A percentile compares a stretch with the other conserved stretches of the same genome.
Conservation (phyloP, 1,140 invertebrate genomes). For the Trichonephila clavipes region DNA sequence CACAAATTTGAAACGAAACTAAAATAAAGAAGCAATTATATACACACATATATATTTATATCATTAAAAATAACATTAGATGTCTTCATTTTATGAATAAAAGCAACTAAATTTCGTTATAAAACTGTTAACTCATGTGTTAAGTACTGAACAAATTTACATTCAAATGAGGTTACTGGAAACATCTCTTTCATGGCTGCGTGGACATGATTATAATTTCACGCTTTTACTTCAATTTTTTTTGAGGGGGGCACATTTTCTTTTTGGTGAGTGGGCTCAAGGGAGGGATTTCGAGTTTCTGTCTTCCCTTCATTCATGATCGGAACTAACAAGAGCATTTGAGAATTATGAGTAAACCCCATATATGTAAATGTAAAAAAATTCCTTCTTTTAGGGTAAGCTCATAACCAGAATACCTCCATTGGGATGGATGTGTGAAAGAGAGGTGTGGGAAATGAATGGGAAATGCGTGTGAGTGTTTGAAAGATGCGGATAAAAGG, state of each 20-base stretch:
- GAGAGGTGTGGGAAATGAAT: conserved; percentile 9
- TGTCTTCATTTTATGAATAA: background rate
- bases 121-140: conserved; percentile 16
- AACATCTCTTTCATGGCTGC: conserved; percentile 4
- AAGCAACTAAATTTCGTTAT: background rate
- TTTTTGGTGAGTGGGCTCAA: background rate
- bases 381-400: background rate
- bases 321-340: conserved; percentile 24
- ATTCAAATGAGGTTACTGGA: background rate
- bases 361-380: conserved; percentile 39
- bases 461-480: conserved; percentile 35
- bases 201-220: conserved; percentile 18
- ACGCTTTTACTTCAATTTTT: conserved; percentile 6
- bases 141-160: conserved; percentile 8
- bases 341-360: conserved; percentile 30
- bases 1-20: background rate
- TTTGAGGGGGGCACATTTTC: background rate
- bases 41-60: too few relatives aligned
- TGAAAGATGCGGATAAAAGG: conserved; percentile 29
- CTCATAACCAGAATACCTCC: background rate
- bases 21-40: background rate
- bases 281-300: background rate
- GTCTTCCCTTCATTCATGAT: background rate
- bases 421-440: background rate
- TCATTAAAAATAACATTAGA: background rate